These are phyloP conservation scores for Drosophila sulfurigaster DNA, from an alignment of 1,140 invertebrate species.

Conservation along the genomic window DNA sequence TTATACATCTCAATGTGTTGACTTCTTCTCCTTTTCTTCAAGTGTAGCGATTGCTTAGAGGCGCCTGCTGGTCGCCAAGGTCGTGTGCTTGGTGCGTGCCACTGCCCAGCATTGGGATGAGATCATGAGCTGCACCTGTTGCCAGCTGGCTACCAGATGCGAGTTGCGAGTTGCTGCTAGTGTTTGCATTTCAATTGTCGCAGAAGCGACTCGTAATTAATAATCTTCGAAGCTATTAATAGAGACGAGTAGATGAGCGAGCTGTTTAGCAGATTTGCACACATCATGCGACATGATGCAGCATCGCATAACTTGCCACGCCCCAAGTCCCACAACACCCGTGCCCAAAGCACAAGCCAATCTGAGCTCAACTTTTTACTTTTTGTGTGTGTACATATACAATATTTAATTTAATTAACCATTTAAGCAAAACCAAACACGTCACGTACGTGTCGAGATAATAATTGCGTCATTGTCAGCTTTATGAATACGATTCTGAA, in stretches of 20 bases:
- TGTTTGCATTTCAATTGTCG: slow-evolving; percentile 73
- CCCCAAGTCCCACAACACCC: slow-evolving; percentile 12
- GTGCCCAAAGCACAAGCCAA: slow-evolving; percentile 51
- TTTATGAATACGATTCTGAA: slow-evolving; percentile 55
- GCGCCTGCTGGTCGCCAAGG: slow-evolving; percentile 50
- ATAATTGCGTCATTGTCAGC: slow-evolving; percentile 38
- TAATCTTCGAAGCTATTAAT: slow-evolving; percentile 71
- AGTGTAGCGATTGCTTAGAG: slow-evolving; percentile 20
- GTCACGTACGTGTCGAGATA: slow-evolving; percentile 53
- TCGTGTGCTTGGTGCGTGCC: slow-evolving; percentile 69
- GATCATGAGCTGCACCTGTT: slow-evolving; percentile 69
- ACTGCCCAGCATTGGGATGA: slow-evolving; percentile 55
- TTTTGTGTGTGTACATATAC: slow-evolving; percentile 15
- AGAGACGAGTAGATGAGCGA: slow-evolving; percentile 59
- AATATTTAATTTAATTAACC: slow-evolving; percentile 77
- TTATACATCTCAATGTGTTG: background rate
- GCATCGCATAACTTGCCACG: slow-evolving; percentile 45
- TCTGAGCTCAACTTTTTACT: slow-evolving; percentile 56
- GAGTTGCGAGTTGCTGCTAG: slow-evolving; percentile 39
- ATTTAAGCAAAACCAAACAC: slow-evolving; percentile 48
- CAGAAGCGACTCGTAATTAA: slow-evolving; percentile 62
- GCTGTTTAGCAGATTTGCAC: slow-evolving; percentile 69
- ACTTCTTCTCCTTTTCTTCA: background rate
- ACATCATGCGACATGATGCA: slow-evolving; percentile 63
- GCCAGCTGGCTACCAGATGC: slow-evolving; percentile 40